Percentiles rank a stretch among this genome's conserved stretches.
Evolutionary conservation across 2,888 invertebrate species (phyloP).

Genomic region (Drosophila austrosaltans): DNA sequence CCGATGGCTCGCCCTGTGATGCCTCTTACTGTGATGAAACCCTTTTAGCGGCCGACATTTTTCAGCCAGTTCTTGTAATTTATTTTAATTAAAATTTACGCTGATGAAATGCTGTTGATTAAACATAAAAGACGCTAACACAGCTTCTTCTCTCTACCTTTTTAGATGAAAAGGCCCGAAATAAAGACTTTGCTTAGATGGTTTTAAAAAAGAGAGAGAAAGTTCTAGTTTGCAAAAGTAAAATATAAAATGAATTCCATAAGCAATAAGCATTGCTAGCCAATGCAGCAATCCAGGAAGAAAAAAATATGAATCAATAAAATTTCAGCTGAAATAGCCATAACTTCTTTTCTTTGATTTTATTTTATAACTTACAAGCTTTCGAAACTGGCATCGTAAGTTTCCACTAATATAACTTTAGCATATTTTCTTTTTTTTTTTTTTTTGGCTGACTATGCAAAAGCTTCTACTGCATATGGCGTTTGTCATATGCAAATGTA

Average conservation of each 20-base stretch:
- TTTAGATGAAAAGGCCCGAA: neutral
- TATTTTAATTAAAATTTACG: constrained; percentile 76
- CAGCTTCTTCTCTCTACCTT: constrained; percentile 6
- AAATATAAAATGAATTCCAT: constrained; percentile 10
- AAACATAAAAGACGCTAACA: constrained; percentile 63
- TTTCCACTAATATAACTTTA: constrained; percentile 7
- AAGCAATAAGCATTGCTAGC: constrained; percentile 22
- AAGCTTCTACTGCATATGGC: constrained; percentile 31
- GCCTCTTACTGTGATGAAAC: constrained; percentile 39
- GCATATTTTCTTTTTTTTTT: neutral
- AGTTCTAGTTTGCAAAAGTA: neutral
- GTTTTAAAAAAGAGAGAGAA: constrained; percentile 21
- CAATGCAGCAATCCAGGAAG: neutral
- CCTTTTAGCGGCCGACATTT: constrained; percentile 57
- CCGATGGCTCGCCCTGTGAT: neutral
- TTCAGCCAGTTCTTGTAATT: constrained; percentile 65
- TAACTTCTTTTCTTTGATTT: constrained; percentile 18
- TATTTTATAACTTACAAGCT: neutral
- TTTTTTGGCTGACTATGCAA: constrained; percentile 40
- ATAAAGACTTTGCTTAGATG: neutral
- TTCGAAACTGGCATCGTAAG: neutral
- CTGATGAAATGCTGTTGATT: constrained; percentile 76
- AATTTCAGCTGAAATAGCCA: constrained; percentile 24
- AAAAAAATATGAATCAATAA: constrained; percentile 33
- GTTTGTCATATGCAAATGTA: constrained; percentile 36